Evolutionary conservation across 2,113 vertebrate species (phyloP).

Genomic region (Cacatua alba): DNA sequence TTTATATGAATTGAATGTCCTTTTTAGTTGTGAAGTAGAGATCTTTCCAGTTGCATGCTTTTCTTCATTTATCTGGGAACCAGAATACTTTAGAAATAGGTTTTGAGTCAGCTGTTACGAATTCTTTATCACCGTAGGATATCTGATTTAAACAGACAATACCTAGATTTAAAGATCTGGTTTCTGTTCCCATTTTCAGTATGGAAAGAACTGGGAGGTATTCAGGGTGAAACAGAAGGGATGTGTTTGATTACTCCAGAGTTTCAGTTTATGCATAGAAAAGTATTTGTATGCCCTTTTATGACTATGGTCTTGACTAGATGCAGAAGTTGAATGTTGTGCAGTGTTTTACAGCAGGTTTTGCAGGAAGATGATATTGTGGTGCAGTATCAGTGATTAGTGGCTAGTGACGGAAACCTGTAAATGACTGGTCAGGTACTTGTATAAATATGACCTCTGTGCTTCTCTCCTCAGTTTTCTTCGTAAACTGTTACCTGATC

Average conservation of each 20-base stretch:
- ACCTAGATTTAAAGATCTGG: background rate
- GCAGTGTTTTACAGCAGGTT: background rate
- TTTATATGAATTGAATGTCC: background rate
- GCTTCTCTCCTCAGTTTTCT: background rate
- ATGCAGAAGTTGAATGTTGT: background rate
- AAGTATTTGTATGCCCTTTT: background rate
- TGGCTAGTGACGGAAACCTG: background rate
- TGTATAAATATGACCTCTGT: background rate
- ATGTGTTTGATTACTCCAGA: background rate
- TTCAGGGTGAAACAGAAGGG: background rate
- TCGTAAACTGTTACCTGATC: background rate
- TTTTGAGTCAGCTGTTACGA: background rate
- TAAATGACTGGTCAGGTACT: background rate
- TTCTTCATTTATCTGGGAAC: background rate
- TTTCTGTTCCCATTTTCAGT: background rate
- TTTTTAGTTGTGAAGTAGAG: background rate
- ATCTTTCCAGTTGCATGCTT: background rate
- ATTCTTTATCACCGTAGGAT: background rate
- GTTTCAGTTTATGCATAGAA: background rate
- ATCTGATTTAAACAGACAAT: background rate
- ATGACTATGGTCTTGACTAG: background rate
- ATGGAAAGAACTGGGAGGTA: background rate
- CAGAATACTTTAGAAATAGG: background rate
- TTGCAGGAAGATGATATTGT: background rate
- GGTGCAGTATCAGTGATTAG: background rate